phyloP scores from a whole-genome alignment of 1,140 invertebrate genomes.

The Meloidogyne hapla region DNA sequence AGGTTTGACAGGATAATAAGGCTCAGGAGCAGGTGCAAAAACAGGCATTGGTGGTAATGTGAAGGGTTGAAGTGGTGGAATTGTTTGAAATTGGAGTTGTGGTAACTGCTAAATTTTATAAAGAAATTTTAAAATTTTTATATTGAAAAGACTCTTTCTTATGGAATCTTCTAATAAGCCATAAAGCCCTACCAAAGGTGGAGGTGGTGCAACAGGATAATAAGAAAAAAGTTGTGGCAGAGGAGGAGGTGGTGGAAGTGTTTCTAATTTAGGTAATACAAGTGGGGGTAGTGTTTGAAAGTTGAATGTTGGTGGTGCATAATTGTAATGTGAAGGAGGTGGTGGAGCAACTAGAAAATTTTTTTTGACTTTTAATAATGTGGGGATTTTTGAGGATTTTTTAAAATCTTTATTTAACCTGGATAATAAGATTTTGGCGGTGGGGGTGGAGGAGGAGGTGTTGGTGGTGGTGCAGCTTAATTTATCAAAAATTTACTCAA shows the following conservation, averaged over 20 bases:
- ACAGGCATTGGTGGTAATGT: constrained; percentile 10
- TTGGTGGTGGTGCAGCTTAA: not conserved
- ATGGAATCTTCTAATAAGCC: not conserved
- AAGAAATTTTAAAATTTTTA: not conserved
- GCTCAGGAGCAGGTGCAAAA: not conserved
- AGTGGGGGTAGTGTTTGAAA: not conserved
- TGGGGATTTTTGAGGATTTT: not conserved
- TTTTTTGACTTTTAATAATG: not conserved
- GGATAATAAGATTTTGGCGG: constrained; percentile 6
- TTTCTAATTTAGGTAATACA: not conserved
- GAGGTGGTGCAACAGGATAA: constrained; percentile 16
- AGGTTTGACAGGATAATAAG: constrained; percentile 8
- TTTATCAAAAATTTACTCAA: no score
- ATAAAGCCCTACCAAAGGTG: not conserved
- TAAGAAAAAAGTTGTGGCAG: not conserved
- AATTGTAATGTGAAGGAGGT: not conserved
- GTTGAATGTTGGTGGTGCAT: constrained; percentile 1
- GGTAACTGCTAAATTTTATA: not conserved
- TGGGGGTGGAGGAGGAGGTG: constrained; percentile 14
- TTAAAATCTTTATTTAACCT: not conserved
- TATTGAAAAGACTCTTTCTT: no score
- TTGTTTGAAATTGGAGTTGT: constrained; percentile 8
- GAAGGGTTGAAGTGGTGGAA: constrained; percentile 18
- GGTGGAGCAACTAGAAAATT: constrained; percentile 13
- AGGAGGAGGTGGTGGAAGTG: not conserved